These are phyloP conservation scores for Amphimallon solstitiale DNA, from an alignment of 2,888 invertebrate genomes.

Conservation along the genomic window DNA sequence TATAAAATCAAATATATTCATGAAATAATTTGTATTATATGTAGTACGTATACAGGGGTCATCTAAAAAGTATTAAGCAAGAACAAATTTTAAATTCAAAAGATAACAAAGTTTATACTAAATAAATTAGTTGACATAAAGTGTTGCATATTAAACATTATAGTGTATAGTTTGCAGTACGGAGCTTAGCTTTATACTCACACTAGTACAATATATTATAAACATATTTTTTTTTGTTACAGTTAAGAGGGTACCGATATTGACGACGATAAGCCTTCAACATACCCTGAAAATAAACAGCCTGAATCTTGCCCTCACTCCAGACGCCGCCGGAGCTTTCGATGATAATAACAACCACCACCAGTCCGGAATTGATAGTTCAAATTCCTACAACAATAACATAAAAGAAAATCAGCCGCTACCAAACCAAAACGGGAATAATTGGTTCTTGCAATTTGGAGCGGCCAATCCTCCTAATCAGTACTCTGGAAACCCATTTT, in stretches of 20 bases:
- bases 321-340: neutral
- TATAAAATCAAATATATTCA: no score
- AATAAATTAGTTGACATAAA: no score
- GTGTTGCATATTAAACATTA: no score
- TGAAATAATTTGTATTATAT: no score
- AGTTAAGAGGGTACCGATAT: slow-evolving; percentile 57
- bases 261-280: slow-evolving; percentile 65
- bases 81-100: no score
- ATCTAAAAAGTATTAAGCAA: no score
- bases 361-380: neutral
- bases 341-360: neutral
- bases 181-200: no score
- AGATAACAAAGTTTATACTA: no score
- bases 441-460: slow-evolving; percentile 24
- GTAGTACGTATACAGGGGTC: no score
- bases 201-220: no score
- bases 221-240: no score
- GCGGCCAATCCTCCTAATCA: slow-evolving; percentile 24
- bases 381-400: slow-evolving; percentile 2
- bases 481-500: slow-evolving; percentile 30
- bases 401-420: neutral
- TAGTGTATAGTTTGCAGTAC: no score
- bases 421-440: neutral
- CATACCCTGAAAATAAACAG: slow-evolving; percentile 63
- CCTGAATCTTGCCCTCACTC: neutral